Evolutionary conservation across 2,888 invertebrate genomes (phyloP).

Genomic region (Drosophila hawaiiensis): DNA sequence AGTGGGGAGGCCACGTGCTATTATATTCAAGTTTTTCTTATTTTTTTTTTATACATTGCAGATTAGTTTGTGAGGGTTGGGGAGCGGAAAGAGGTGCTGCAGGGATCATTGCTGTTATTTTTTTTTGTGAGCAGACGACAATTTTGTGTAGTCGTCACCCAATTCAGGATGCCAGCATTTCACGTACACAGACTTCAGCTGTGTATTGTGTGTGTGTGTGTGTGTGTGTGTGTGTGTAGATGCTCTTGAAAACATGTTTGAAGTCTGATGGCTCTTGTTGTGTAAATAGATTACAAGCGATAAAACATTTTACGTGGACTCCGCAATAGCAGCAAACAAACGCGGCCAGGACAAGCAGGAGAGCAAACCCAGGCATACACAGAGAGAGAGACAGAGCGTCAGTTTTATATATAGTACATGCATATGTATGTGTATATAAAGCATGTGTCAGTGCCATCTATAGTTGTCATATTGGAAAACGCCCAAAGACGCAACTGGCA

Average conservation of each 20-base stretch:
- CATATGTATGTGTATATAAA: not conserved
- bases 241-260: conserved; percentile 63
- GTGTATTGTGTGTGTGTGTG: conserved; percentile 13
- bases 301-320: conserved; percentile 79
- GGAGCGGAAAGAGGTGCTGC: not conserved
- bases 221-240: conserved; percentile 7
- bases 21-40: conserved; percentile 32
- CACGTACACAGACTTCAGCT: conserved; percentile 35
- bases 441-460: conserved; percentile 1
- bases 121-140: conserved; percentile 16
- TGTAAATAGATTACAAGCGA: conserved; percentile 84
- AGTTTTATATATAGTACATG: conserved; percentile 1
- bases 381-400: not conserved
- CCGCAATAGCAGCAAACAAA: conserved; percentile 16
- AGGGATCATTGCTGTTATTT: not conserved
- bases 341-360: conserved; percentile 9
- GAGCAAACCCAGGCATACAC: conserved; percentile 13
- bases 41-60: conserved; percentile 9
- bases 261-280: conserved; percentile 62
- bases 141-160: conserved; percentile 32
- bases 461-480: conserved; percentile 25
- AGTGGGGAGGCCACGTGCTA: conserved; percentile 15
- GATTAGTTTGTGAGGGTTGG: not conserved
- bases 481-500: conserved; percentile 15
- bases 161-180: conserved; percentile 17